Conservation (phyloP, 1,140 invertebrate species). For the Hypothenemus hampei region DNA sequence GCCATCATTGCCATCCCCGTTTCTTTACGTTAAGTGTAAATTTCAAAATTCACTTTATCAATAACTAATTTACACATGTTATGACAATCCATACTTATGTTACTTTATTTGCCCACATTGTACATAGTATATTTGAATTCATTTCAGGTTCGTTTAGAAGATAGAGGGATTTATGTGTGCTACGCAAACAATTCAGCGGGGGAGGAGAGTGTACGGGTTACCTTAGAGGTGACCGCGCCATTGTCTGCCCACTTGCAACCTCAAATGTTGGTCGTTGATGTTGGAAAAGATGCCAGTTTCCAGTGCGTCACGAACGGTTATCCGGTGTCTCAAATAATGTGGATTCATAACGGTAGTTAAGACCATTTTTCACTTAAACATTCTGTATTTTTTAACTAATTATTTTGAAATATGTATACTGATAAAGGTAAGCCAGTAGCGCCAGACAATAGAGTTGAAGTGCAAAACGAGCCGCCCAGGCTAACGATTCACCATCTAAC, state of each 20-base stretch:
- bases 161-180: slow-evolving; percentile 78
- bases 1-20: no score
- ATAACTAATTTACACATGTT: no score
- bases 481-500: slow-evolving; percentile 65
- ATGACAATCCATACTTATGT: no score
- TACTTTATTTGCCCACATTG: no score
- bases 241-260: slow-evolving; percentile 69
- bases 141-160: slow-evolving; percentile 60
- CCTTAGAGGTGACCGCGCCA: slow-evolving; percentile 57
- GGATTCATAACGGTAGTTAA: slow-evolving; percentile 70
- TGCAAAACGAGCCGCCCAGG: slow-evolving; percentile 50
- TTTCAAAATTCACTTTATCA: no score
- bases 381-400: no score
- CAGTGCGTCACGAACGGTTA: slow-evolving; percentile 82
- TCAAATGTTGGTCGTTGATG: slow-evolving; percentile 70
- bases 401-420: no score
- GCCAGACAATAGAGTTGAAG: slow-evolving; percentile 55
- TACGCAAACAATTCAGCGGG: slow-evolving; percentile 84
- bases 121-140: no score
- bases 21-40: no score
- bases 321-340: slow-evolving; percentile 73
- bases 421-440: slow-evolving; percentile 57
- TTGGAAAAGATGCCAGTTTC: slow-evolving; percentile 74
- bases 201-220: slow-evolving; percentile 76
- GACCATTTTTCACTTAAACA: no score